Evolutionary conservation across 2,797 vertebrate species (phyloP).

Genomic region (Crenichthys baileyi): DNA sequence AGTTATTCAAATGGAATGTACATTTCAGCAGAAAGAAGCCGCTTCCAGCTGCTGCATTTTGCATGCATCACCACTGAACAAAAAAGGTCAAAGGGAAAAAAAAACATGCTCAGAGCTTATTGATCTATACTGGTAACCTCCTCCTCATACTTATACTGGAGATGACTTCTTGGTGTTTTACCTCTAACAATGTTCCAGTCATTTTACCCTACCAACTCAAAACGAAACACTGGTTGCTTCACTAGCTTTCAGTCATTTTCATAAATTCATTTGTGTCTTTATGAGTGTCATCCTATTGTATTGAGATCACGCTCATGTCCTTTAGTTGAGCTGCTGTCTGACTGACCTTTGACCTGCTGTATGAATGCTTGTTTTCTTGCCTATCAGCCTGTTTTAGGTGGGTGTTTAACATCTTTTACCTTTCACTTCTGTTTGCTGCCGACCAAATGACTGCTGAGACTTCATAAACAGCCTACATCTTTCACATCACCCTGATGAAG

Average conservation of each 20-base stretch:
- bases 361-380: constrained; percentile 1
- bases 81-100: not conserved
- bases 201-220: not conserved
- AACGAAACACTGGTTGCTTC: not conserved
- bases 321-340: not conserved
- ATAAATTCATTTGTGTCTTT: not conserved
- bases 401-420: constrained; percentile 20
- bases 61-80: not conserved
- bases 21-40: not conserved
- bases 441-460: constrained; percentile 16
- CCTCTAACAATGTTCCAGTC: not conserved
- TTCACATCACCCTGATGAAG: constrained; percentile 8
- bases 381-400: constrained; percentile 12
- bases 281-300: not conserved
- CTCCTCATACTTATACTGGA: not conserved
- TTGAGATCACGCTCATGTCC: constrained; percentile 2
- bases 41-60: not conserved
- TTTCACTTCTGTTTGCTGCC: constrained; percentile 6
- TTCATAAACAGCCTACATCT: constrained; percentile 4
- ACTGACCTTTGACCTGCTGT: constrained; percentile 2
- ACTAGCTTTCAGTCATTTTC: not conserved
- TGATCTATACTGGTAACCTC: not conserved
- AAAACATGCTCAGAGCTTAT: not conserved
- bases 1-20: not conserved
- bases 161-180: not conserved